phyloP scores from a whole-genome alignment of 2,888 invertebrate species.

The Cephus runcator region DNA sequence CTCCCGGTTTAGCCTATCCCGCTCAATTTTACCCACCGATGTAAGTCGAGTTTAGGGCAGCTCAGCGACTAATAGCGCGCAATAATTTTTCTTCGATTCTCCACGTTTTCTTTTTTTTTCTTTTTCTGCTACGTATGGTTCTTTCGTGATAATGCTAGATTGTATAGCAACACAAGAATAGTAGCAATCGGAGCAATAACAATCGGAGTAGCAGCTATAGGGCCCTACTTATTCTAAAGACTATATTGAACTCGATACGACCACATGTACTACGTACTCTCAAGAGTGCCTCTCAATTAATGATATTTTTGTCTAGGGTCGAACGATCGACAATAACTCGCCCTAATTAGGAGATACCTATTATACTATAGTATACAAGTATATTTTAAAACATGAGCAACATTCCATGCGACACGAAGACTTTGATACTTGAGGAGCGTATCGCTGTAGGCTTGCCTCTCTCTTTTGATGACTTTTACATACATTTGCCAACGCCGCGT shows the following conservation, averaged over 20 bases:
- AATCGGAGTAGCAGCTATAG: not conserved
- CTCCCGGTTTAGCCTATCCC: slow-evolving; percentile 69
- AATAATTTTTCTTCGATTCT: slow-evolving; percentile 5
- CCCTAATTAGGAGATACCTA: not conserved
- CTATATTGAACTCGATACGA: not conserved
- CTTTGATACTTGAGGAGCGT: not conserved
- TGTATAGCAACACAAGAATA: not conserved
- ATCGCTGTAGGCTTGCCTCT: not conserved
- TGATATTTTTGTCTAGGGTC: not conserved
- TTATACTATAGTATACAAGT: not conserved
- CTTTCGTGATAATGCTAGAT: not conserved
- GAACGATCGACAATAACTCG: not conserved
- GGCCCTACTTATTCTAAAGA: not conserved
- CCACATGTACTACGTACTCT: not conserved
- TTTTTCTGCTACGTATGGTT: slow-evolving; percentile 3
- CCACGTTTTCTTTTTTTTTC: not conserved
- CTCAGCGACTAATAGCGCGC: not conserved
- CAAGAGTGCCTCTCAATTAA: not conserved
- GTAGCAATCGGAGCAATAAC: not conserved
- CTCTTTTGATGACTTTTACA: slow-evolving; percentile 6
- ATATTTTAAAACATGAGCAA: not conserved
- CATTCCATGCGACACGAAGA: not conserved
- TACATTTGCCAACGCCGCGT: slow-evolving; percentile 14
- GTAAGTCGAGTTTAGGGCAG: slow-evolving; percentile 26
- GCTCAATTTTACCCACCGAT: slow-evolving; percentile 68